These are phyloP conservation scores for Urosaurus nigricauda DNA, from an alignment of 2,797 vertebrate genomes.

Conservation along the genomic window DNA sequence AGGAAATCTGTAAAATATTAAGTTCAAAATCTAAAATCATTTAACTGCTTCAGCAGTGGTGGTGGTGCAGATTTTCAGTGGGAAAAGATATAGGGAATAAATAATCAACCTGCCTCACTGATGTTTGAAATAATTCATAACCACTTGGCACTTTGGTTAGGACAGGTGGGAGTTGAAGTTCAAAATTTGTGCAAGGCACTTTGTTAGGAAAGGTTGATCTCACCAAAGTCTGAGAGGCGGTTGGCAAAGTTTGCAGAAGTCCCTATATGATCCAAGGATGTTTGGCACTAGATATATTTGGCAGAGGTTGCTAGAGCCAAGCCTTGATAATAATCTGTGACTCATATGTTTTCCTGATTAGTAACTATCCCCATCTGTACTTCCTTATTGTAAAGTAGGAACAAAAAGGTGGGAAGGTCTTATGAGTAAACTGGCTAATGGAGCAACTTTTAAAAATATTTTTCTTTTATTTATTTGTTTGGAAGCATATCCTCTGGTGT, in stretches of 20 bases:
- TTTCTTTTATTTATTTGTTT: neutral
- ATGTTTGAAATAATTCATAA: neutral
- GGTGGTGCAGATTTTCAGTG: neutral
- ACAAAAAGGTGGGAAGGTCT: neutral
- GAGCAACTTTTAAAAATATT: neutral
- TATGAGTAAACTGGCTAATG: neutral
- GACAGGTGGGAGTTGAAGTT: too few species aligned
- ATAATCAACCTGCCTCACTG: neutral
- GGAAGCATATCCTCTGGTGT: too few species aligned
- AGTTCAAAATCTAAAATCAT: neutral
- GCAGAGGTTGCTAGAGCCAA: conserved; percentile 14
- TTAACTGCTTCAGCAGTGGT: neutral
- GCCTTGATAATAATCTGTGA: conserved; percentile 26
- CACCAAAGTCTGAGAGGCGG: neutral
- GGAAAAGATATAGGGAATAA: neutral
- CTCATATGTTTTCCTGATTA: conserved; percentile 5
- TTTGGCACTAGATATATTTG: neutral
- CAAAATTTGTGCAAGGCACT: neutral
- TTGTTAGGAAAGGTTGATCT: neutral
- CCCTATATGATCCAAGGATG: neutral
- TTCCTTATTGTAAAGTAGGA: conserved; percentile 11
- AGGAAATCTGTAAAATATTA: neutral
- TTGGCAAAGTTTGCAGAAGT: conserved; percentile 8
- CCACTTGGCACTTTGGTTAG: neutral
- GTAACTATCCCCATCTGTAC: neutral